A percentile compares a stretch with the other conserved stretches of the same genome.
Conservation (phyloP, 1,140 invertebrate species). For the Caerostris extrusa region DNA sequence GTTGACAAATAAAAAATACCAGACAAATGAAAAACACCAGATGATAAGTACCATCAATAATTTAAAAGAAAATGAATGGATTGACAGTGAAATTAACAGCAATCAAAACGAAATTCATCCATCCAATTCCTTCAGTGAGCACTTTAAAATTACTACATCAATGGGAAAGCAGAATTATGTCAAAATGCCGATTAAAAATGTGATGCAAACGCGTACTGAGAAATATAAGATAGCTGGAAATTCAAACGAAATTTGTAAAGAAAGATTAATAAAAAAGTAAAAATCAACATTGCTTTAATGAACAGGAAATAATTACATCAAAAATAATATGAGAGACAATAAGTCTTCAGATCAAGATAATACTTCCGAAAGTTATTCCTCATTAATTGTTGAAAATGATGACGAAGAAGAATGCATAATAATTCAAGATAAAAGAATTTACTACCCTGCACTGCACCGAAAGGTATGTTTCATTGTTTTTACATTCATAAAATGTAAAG, state of each 20-base stretch:
- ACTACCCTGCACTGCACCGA: neutral
- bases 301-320: neutral
- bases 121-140: neutral
- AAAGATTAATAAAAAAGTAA: neutral
- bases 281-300: neutral
- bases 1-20: neutral
- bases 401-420: neutral
- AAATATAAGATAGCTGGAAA: neutral
- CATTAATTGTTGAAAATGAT: neutral
- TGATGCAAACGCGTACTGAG: neutral
- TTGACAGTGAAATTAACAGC: too few species aligned
- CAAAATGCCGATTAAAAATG: neutral
- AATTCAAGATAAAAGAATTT: too few species aligned
- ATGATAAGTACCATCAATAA: neutral
- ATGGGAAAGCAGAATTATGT: neutral
- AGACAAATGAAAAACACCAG: neutral
- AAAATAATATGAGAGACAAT: neutral
- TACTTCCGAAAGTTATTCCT: neutral
- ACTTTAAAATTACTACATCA: neutral
- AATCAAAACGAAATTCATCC: too few species aligned
- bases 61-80: too few species aligned
- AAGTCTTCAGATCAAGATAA: neutral
- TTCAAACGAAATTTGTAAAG: neutral
- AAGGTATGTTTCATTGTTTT: neutral
- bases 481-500: neutral